A percentile compares a stretch with the other conserved stretches of the same genome.
These are phyloP conservation scores for Osmerus eperlanus DNA, from an alignment of 2,113 vertebrate species.

Conservation along the genomic window DNA sequence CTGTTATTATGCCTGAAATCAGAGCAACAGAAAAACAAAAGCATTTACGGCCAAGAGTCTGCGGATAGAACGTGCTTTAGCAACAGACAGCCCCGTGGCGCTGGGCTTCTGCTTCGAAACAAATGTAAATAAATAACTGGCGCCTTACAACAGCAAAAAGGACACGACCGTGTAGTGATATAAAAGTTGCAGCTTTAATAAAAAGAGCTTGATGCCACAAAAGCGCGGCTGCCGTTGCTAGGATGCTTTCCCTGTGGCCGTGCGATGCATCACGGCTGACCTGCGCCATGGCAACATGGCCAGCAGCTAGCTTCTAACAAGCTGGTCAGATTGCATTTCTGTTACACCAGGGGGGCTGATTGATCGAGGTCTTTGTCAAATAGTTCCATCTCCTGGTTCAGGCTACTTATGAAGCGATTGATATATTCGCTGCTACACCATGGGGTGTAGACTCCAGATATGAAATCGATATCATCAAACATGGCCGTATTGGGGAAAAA, in stretches of 20 bases:
- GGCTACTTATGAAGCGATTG: not conserved
- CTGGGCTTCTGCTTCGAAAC: not conserved
- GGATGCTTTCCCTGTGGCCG: not conserved
- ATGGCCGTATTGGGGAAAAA: not conserved
- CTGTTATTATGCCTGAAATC: conserved; percentile 34
- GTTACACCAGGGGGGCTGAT: not conserved
- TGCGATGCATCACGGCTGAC: not conserved
- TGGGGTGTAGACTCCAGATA: not conserved
- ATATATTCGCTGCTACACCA: not conserved
- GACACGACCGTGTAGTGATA: no score
- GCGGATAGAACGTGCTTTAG: not conserved
- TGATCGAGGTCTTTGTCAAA: not conserved
- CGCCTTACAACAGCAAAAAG: no score
- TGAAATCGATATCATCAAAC: not conserved
- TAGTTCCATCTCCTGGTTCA: not conserved
- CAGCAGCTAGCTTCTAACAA: no score
- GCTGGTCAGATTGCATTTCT: no score
- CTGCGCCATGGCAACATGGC: no score
- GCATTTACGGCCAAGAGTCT: not conserved
- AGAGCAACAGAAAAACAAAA: conserved; percentile 5
- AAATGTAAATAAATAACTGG: not conserved
- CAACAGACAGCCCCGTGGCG: not conserved
- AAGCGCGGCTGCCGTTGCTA: not conserved
- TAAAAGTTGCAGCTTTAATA: not conserved
- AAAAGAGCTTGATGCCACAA: not conserved